phyloP scores from a whole-genome alignment of 64 coral and sea anemone genomes.

The Actinia equina region DNA sequence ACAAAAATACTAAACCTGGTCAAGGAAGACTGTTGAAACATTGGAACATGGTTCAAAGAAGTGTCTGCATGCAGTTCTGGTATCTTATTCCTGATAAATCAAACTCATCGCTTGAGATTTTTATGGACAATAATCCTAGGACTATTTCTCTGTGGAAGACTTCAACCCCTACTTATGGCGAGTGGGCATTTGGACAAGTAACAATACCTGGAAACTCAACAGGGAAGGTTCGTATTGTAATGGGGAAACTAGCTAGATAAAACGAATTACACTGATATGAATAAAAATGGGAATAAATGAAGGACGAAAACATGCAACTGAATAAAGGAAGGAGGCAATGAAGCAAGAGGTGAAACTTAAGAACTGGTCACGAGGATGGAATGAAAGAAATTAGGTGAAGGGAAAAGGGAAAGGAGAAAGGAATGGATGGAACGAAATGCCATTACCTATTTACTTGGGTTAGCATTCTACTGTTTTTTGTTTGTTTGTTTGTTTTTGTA shows the following conservation, averaged over 20 bases:
- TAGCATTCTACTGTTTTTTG: too few species aligned
- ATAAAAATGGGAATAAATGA: too few species aligned
- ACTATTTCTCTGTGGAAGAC: not conserved
- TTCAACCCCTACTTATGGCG: not conserved
- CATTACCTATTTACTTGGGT: too few species aligned
- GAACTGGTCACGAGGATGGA: too few species aligned
- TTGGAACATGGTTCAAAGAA: not conserved
- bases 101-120: not conserved
- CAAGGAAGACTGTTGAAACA: not conserved
- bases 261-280: too few species aligned
- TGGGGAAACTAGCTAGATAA: too few species aligned
- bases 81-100: not conserved
- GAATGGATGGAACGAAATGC: not conserved
- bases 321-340: too few species aligned
- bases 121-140: not conserved
- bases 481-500: too few species aligned
- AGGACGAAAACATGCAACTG: too few species aligned
- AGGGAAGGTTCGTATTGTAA: not conserved
- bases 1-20: not conserved
- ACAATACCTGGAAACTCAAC: not conserved
- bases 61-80: not conserved
- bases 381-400: not conserved
- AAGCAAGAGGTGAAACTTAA: not conserved
- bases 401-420: not conserved
- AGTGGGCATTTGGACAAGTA: slow-evolving; percentile 4